Base-by-base conservation (phyloP, 2,888 invertebrate genomes). In the Microdon myrmicae region DNA sequence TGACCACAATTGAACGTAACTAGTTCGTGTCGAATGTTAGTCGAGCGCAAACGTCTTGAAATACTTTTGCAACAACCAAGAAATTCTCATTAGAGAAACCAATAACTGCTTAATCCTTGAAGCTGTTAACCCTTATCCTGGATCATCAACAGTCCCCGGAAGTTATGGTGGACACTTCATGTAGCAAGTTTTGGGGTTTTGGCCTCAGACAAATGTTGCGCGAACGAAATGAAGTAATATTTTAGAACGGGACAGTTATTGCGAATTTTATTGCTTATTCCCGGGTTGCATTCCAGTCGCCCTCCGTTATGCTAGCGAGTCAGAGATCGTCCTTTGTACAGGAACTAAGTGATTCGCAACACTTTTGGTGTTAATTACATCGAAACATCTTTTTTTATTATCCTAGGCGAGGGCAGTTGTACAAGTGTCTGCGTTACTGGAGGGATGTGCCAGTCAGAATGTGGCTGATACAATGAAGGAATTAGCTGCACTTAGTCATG, bases 81-180 rank as follows among this genome's bases (percentile, higher is more conserved):
- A 74, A 75, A 75, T 73, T 73, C 72, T 74, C 79, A 78, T 79
- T 79, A 78, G 75, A 71, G 70, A 70, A 71, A 74, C 76, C 75
- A 73, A 76, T 76, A 78, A 79, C 77, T 76, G 74, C 77, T 79
- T 76, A 71, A 77, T 78, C 73, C 67, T 69, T 45, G 38, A 43
- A 55, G 35, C 25, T 49, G 59, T 61, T 60, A 60, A 59, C 56
- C 43, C 56, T 29, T 41, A 32, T 17, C 8, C 14, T n/a, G 7
- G 6, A 29, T 10, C 28, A 34, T 28, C 4, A 16, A 13, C 10
- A 12, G 20, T 34, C 32, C 32, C 34, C 10, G n/a, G n/a, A n/a
- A n/a, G n/a, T 43, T 29, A 22, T 37, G 41, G 23, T 64, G 51
- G 38, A 43, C 60, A 31, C 41, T 12, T 17, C 32, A 5, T 23